Base-by-base conservation (phyloP, 2,797 vertebrate species). In the Pseudomugil tenellus region DNA sequence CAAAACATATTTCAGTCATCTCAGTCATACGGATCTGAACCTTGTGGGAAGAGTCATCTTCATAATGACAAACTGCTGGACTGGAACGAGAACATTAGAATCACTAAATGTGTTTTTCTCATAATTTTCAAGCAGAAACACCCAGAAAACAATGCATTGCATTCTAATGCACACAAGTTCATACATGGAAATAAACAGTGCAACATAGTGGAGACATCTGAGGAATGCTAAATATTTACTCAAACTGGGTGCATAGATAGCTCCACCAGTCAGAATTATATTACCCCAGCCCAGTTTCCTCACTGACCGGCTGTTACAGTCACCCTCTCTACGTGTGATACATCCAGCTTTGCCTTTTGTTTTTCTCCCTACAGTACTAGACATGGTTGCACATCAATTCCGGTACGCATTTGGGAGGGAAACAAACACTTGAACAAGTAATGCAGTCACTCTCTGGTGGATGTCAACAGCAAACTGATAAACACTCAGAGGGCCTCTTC, bases 151-250 rank as follows among this genome's bases (percentile, higher is more conserved):
- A 35, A 48, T 58, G 58, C 55, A 31, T 16, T 39, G 58, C 32
- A 7, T 59, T 11, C 39, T 76, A 53, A 28, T 32, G 25, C 32
- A 32, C 41, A 53, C 86, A 73, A 10, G 83, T 66, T 64, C 21
- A 17, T 66, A 74, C 87, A 78, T 58, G 87, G n/a, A 74, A 57
- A 58, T 63, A 79, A 63, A 77, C 63, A 58, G 51, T 32, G 72
- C 37, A 81, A 77, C 87, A 49, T 9, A 31, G 70, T 74, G 67
- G 67, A 88, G 80, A 80, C 71, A 88, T 92, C 70, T 80, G 58
- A 92, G 86, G 90, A 93, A 94, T 94, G 89, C 85, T 89, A 94
- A 94, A 92, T 92, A 93, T 94, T 92, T 92, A 92, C 89, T 82
- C 89, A 69, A 79, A 14, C 67, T 13, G 80, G 49, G 54, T 52